phyloP scores from a whole-genome alignment of 1,140 invertebrate species.

The Drosophila pseudoananassae region DNA sequence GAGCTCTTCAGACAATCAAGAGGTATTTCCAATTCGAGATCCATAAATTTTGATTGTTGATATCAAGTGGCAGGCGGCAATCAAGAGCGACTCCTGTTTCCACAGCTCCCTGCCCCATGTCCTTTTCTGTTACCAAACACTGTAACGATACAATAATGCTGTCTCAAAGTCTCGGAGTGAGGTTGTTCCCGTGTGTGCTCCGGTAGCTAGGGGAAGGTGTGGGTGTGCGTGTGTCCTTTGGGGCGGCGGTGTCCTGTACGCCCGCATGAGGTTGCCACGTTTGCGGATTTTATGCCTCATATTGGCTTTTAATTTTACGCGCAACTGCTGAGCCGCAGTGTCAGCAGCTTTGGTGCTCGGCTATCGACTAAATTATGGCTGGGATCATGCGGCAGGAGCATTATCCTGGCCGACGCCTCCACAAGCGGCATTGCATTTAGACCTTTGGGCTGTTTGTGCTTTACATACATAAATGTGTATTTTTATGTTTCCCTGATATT shows the following conservation, averaged over 20 bases:
- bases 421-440: slow-evolving; percentile 19
- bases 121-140: slow-evolving; percentile 18
- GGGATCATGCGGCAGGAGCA: slow-evolving; percentile 52
- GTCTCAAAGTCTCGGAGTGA: slow-evolving; percentile 25
- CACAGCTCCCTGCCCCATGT: not conserved
- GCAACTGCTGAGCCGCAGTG: slow-evolving; percentile 63
- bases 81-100: slow-evolving; percentile 42
- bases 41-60: slow-evolving; percentile 9
- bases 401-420: slow-evolving; percentile 30
- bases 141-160: slow-evolving; percentile 59
- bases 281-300: slow-evolving; percentile 72
- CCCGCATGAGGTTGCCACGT: slow-evolving; percentile 54
- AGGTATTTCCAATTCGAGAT: not conserved
- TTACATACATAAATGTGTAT: slow-evolving; percentile 46
- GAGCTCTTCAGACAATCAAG: not conserved
- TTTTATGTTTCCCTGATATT: slow-evolving; percentile 32
- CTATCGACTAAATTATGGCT: slow-evolving; percentile 55
- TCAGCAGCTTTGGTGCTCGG: slow-evolving; percentile 52
- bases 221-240: slow-evolving; percentile 11
- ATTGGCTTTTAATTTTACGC: slow-evolving; percentile 78
- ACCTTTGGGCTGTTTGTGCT: slow-evolving; percentile 4
- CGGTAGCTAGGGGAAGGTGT: not conserved
- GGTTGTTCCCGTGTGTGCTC: slow-evolving; percentile 4
- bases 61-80: slow-evolving; percentile 65
- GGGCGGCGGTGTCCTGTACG: slow-evolving; percentile 32